Evolutionary conservation across 2,797 vertebrate species (phyloP).

Genomic region (Ara ararauna): DNA sequence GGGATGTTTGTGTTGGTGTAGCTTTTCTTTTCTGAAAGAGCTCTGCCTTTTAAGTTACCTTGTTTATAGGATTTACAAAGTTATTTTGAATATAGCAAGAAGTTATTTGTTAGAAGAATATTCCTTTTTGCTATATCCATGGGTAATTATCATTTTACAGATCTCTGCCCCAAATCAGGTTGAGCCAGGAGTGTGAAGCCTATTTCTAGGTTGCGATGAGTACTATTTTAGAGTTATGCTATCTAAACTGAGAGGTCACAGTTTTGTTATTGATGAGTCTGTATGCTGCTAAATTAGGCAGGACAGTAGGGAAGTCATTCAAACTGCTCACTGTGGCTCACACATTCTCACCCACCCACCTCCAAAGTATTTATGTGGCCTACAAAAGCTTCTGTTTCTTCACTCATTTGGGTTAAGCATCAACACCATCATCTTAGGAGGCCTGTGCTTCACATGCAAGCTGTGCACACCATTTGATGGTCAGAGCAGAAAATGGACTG

Average conservation of each 20-base stretch:
- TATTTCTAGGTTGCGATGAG: neutral
- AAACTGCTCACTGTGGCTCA: neutral
- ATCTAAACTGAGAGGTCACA: neutral
- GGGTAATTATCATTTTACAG: neutral
- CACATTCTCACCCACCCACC: conserved; percentile 38
- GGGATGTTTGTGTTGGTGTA: neutral
- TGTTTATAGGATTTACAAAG: neutral
- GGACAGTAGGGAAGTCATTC: neutral
- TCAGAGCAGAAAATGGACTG: neutral
- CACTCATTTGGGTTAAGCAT: neutral
- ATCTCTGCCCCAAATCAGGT: neutral
- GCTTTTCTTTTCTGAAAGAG: neutral
- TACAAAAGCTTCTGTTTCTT: neutral
- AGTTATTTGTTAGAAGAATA: neutral
- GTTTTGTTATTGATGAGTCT: neutral
- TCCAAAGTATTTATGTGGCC: conserved; percentile 15
- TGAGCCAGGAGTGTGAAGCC: neutral
- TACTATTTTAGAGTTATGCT: rapidly evolving
- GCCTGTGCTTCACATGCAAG: neutral
- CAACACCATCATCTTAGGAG: neutral
- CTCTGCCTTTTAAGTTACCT: neutral
- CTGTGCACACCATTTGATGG: neutral
- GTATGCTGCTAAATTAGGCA: neutral
- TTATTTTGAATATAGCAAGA: neutral
- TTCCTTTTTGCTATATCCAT: neutral